Conservation (phyloP, 2,797 vertebrate genomes). For the Myripristis jacobus region DNA sequence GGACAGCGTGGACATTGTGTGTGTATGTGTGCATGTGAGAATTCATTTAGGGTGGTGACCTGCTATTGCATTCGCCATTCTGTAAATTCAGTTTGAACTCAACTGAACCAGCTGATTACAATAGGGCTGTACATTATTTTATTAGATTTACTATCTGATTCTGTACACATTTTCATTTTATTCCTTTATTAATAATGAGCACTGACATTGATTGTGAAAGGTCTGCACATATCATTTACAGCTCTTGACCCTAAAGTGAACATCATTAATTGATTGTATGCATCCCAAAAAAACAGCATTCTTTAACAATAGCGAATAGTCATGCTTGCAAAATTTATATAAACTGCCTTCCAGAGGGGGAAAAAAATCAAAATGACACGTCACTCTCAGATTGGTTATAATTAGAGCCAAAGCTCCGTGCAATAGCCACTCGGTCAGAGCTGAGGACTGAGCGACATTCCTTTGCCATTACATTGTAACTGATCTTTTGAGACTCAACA, state of each 20-base stretch:
- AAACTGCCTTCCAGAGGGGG: constrained; percentile 10
- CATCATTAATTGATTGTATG: not conserved
- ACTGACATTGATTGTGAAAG: not conserved
- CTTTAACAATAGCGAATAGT: not conserved
- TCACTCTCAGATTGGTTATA: constrained; percentile 56
- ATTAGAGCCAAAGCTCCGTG: constrained; percentile 62
- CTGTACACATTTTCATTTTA: not conserved
- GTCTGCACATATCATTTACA: not conserved
- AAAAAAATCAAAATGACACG: constrained; percentile 49
- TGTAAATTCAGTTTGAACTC: constrained; percentile 21
- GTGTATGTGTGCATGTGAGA: constrained; percentile 37
- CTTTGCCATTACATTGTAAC: constrained; percentile 78
- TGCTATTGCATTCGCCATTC: constrained; percentile 40
- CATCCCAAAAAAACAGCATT: not conserved
- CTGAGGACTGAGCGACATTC: constrained; percentile 69
- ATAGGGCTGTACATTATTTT: constrained; percentile 1
- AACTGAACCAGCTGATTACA: not conserved
- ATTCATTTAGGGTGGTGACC: no score
- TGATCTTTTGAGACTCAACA: constrained; percentile 68
- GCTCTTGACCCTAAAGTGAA: not conserved
- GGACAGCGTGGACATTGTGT: constrained; percentile 58
- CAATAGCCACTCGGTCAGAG: constrained; percentile 35
- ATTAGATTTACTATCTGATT: not conserved
- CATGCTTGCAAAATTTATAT: not conserved
- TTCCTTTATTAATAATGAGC: no score